Conservation (phyloP, 2,113 vertebrate species). For the Chamaetylas fuelleborni region DNA sequence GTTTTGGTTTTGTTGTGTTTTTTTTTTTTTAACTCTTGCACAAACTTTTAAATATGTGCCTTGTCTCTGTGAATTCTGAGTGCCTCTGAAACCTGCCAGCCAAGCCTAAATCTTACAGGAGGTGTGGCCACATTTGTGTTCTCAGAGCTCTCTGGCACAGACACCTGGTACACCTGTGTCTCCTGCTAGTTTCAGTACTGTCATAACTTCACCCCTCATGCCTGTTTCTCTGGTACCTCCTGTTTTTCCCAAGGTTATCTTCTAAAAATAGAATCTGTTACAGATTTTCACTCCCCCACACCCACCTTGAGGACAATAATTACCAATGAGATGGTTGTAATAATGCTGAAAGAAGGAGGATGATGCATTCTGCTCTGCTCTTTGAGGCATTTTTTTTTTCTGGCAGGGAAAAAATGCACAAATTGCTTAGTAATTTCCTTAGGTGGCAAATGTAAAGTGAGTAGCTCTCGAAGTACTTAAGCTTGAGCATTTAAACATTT, state of each 20-base stretch:
- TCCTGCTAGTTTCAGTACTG: constrained; percentile 38
- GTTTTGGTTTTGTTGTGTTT: not conserved
- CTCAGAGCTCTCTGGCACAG: constrained; percentile 23
- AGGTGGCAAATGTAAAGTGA: not conserved
- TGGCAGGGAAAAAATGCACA: not conserved
- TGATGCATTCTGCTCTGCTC: not conserved
- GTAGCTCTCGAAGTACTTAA: not conserved
- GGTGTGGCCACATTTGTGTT: not conserved
- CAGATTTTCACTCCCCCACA: constrained; percentile 41
- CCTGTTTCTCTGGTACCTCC: constrained; percentile 63
- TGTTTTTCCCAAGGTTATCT: constrained; percentile 53
- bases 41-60: constrained; percentile 24
- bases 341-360: constrained; percentile 1
- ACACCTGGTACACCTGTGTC: constrained; percentile 48
- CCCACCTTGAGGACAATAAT: constrained; percentile 30
- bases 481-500: not conserved
- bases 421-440: not conserved
- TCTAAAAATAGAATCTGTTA: constrained; percentile 55
- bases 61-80: constrained; percentile 5
- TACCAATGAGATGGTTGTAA: constrained; percentile 13
- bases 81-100: constrained; percentile 32
- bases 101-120: constrained; percentile 17
- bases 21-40: constrained; percentile 6
- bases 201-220: constrained; percentile 42
- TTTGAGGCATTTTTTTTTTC: not conserved